Percentiles rank a stretch among this genome's conserved stretches.
These are phyloP conservation scores for Sebastes taczanowskii DNA, from an alignment of 2,797 vertebrate species.

Conservation along the genomic window DNA sequence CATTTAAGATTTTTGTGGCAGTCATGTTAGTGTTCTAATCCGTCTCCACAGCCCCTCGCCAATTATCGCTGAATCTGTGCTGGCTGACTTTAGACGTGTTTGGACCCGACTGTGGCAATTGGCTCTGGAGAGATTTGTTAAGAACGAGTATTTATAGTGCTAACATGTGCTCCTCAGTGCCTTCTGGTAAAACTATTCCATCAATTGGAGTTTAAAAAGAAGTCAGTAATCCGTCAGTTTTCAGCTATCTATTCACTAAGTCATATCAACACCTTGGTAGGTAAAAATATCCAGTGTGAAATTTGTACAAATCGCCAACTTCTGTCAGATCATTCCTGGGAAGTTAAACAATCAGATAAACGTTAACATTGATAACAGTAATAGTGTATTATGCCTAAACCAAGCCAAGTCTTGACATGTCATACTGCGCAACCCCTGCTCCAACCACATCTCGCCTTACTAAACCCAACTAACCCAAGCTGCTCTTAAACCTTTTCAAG, in stretches of 20 bases:
- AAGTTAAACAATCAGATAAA: neutral
- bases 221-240: neutral
- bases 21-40: constrained; percentile 37
- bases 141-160: constrained; percentile 41
- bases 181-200: neutral
- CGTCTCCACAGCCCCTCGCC: constrained; percentile 15
- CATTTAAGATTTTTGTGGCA: constrained; percentile 30
- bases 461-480: constrained; percentile 56
- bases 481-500: neutral
- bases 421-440: constrained; percentile 30
- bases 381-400: neutral
- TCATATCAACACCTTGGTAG: neutral
- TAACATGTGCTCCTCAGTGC: neutral
- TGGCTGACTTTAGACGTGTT: constrained; percentile 37
- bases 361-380: constrained; percentile 12
- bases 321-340: neutral
- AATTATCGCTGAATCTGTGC: constrained; percentile 47
- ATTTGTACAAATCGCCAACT: neutral
- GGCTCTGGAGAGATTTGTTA: constrained; percentile 28
- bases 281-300: neutral
- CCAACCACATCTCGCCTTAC: constrained; percentile 22
- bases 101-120: constrained; percentile 23
- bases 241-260: neutral
- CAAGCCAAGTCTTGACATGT: constrained; percentile 31
- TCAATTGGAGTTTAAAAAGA: neutral